phyloP scores from a whole-genome alignment of 2,797 vertebrate species.

The Fundulus diaphanus region DNA sequence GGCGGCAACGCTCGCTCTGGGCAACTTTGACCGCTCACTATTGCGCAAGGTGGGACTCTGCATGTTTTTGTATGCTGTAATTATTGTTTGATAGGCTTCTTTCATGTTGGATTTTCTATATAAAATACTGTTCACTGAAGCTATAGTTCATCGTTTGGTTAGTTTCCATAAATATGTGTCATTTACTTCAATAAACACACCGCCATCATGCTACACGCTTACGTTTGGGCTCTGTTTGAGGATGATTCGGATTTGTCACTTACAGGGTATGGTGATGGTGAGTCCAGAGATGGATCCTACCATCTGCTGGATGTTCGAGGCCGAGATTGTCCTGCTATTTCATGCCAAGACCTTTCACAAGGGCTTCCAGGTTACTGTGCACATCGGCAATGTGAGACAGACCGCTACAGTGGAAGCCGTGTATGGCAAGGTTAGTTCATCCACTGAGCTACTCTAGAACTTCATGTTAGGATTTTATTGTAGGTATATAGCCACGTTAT shows the following conservation, averaged over 20 bases:
- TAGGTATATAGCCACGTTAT: no score
- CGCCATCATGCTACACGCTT: background rate
- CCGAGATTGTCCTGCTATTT: constrained; percentile 95
- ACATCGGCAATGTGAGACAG: constrained; percentile 95
- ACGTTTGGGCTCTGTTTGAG: background rate
- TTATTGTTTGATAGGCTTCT: background rate
- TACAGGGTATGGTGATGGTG: constrained; percentile 98
- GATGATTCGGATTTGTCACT: constrained; percentile 5
- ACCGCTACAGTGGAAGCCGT: constrained; percentile 94
- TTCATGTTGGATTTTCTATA: background rate
- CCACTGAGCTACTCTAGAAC: background rate
- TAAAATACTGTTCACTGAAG: background rate
- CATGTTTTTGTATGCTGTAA: background rate
- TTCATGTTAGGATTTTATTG: no score
- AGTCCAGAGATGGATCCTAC: constrained; percentile 98
- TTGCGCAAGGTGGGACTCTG: constrained; percentile 88
- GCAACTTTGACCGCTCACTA: constrained; percentile 91
- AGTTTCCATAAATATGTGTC: background rate
- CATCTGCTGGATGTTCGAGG: constrained; percentile 96
- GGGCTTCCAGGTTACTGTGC: constrained; percentile 98
- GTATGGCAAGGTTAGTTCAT: constrained; percentile 89
- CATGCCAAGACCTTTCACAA: constrained; percentile 96
- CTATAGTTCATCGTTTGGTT: background rate
- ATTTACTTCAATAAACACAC: background rate
- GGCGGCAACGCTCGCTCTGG: constrained; percentile 94